Base-by-base conservation (phyloP, 2,888 invertebrate species). In the Operophtera brumata region DNA sequence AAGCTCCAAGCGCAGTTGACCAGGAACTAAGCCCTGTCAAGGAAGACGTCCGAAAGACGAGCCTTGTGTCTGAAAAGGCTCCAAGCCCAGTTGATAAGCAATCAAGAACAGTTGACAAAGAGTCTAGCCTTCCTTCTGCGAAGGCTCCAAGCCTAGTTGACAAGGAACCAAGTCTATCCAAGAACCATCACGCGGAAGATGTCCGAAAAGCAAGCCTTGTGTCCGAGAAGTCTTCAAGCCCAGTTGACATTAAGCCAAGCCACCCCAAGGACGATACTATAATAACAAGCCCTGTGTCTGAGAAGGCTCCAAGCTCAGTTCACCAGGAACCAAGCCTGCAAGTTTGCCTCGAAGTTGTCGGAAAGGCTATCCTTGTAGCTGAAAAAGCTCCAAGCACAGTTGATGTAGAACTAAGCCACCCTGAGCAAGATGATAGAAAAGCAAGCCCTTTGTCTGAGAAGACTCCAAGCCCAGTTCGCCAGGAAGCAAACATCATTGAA, bases 1-100 rank as follows among this genome's bases (percentile, higher is more conserved):
- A 62, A 9, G 60, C 39, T 6, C 49, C 57, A 0, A 64, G 54
- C 40, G 60, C 59, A 0, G 25, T 42, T 0, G 34, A 46, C 8
- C 45, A 45, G 9, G 32, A 30, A 12, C 28, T 13, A 2, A 52
- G 43, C 25, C 44, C 26, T 41, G 26, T 36, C n/a, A 28, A 43
- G 30, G 28, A 44, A 3, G 54, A 56, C 6, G 43, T 36, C 5
- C 40, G 47, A n/a, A 48, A 47, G 12, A 26, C 44, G 6, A 56
- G 45, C n/a, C 52, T 53, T 3, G 44, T 52, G 7, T 7, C 13
- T 4, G 49, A 59, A 0, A 44, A 35, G 3, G 26, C n/a, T 2
- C 14, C 43, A 2, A 44, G 25, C 25, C 32, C 28, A 0, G 5
- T 13, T 12, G 39, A 51, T 52, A 30, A 35, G 9, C 13, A 39